phyloP scores from a whole-genome alignment of 2,888 invertebrate genomes.

The Eupithecia centaureata region DNA sequence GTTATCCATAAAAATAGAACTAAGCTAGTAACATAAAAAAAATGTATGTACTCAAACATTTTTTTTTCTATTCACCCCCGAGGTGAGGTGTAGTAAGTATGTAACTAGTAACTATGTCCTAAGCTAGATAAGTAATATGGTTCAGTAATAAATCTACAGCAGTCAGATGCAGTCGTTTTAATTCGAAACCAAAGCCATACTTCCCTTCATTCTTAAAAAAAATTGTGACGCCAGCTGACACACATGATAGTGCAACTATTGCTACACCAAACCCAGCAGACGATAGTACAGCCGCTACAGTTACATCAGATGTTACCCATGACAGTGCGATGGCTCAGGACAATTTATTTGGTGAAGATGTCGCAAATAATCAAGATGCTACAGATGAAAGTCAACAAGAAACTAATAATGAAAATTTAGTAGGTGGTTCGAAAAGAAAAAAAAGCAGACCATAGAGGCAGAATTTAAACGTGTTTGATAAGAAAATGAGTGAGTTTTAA shows the following conservation, averaged over 20 bases:
- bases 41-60: too few relatives aligned
- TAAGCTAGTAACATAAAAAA: too few relatives aligned
- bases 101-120: too few relatives aligned
- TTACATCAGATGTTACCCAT: conserved; percentile 30
- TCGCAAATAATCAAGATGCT: conserved; percentile 42
- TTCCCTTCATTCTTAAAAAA: too few relatives aligned
- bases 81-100: too few relatives aligned
- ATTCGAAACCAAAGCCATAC: too few relatives aligned
- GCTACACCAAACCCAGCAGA: conserved; percentile 35
- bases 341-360: conserved; percentile 34
- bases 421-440: conserved; percentile 36
- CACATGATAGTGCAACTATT: conserved; percentile 38
- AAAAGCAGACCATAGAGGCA: conserved; percentile 38
- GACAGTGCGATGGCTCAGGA: conserved; percentile 37
- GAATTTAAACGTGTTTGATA: conserved; percentile 37
- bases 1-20: too few relatives aligned
- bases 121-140: too few relatives aligned
- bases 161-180: too few relatives aligned
- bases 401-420: conserved; percentile 39
- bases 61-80: too few relatives aligned
- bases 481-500: conserved; percentile 41
- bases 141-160: too few relatives aligned
- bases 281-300: conserved; percentile 37
- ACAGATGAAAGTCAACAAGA: conserved; percentile 42
- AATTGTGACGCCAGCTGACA: conserved; percentile 38